Evolutionary conservation across 1,140 invertebrate species (phyloP).

Genomic region (Aphelinus atriplicis): DNA sequence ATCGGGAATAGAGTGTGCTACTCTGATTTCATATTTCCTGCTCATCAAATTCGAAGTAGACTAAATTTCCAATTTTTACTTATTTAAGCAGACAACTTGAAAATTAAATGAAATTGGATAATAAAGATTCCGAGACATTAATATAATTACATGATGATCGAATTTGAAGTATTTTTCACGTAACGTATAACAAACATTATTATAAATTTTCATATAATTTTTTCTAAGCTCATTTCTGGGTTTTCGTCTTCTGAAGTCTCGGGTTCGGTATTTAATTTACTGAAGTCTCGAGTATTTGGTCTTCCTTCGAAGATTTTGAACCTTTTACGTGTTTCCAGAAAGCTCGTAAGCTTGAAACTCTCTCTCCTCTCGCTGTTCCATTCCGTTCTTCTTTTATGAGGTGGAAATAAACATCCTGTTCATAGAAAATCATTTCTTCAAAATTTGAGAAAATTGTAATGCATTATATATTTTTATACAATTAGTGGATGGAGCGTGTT

Average conservation of each 20-base stretch:
- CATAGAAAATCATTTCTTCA: constrained; percentile 35
- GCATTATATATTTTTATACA: constrained; percentile 1
- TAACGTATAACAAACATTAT: background rate
- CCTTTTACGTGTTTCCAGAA: constrained; percentile 54
- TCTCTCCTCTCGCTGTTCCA: constrained; percentile 59
- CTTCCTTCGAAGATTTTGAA: constrained; percentile 60
- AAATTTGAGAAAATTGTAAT: background rate
- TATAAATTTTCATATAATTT: constrained; percentile 43
- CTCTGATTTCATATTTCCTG: no score
- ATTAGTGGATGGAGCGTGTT: background rate
- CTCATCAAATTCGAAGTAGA: no score
- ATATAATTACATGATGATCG: no score
- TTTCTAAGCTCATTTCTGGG: constrained; percentile 53
- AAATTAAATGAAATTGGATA: no score
- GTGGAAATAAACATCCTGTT: constrained; percentile 59
- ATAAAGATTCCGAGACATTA: no score
- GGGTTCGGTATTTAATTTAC: constrained; percentile 63
- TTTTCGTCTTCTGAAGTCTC: constrained; percentile 63
- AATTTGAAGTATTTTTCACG: no score
- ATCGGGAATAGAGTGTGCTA: no score
- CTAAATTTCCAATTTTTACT: no score
- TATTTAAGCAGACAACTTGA: no score
- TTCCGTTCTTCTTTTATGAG: constrained; percentile 56
- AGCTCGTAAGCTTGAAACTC: constrained; percentile 58
- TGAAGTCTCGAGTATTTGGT: constrained; percentile 62